phyloP scores from a whole-genome alignment of 2,113 vertebrate genomes.

The Aphelocoma coerulescens region DNA sequence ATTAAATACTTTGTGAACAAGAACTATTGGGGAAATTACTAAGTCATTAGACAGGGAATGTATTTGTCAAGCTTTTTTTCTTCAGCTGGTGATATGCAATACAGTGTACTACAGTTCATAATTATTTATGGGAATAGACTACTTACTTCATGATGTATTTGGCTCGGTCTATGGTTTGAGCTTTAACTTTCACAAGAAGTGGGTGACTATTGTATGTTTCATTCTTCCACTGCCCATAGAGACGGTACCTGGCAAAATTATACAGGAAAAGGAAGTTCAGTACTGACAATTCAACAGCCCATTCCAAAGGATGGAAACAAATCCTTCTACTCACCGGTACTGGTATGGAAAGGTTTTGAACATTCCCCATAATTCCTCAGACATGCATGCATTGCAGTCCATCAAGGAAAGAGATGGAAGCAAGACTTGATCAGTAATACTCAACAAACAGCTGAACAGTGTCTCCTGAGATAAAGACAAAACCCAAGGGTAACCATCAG shows the following conservation, averaged over 20 bases:
- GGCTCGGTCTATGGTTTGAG: conserved; percentile 92
- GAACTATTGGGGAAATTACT: not conserved
- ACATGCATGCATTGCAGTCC: conserved; percentile 97
- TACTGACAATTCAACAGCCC: not conserved
- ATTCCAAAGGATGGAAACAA: not conserved
- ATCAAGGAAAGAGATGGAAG: conserved; percentile 85
- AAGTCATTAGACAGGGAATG: not conserved
- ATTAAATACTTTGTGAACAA: not conserved
- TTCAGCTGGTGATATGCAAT: not conserved
- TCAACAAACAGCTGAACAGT: conserved; percentile 86
- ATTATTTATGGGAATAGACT: not conserved
- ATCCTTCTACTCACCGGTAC: conserved; percentile 80
- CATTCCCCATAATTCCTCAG: conserved; percentile 94
- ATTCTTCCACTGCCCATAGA: conserved; percentile 98
- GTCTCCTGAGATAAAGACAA: conserved; percentile 75
- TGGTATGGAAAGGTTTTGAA: conserved; percentile 92
- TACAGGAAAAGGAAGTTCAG: not conserved
- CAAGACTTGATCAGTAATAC: conserved; percentile 87
- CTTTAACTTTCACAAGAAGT: conserved; percentile 95
- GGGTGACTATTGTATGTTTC: conserved; percentile 95
- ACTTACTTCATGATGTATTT: conserved; percentile 98
- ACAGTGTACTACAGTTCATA: not conserved
- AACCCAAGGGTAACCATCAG: not conserved
- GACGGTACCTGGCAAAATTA: conserved; percentile 82
- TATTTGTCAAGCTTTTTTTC: not conserved